Percentiles rank a stretch among this genome's conserved stretches.
Conservation (phyloP, 30 jellyfish, hydroid and myxozoan species). For the Aurelia aurita region DNA sequence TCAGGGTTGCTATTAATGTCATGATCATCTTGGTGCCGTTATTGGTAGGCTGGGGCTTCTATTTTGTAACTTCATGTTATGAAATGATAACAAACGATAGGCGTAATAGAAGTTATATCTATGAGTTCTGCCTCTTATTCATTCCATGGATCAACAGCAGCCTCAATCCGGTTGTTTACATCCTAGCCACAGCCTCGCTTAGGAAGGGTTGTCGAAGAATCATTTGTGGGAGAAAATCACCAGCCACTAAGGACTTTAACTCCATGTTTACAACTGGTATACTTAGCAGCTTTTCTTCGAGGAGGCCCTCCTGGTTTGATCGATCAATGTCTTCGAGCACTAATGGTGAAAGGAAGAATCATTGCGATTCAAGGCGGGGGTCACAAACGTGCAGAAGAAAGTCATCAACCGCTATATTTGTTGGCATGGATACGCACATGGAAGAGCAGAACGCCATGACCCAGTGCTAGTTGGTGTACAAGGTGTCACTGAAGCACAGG, state of each 20-base stretch:
- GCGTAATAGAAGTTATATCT: conserved; percentile 45
- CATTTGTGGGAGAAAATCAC: conserved; percentile 30
- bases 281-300: conserved; percentile 28
- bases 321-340: neutral
- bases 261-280: conserved; percentile 33
- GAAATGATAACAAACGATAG: conserved; percentile 57
- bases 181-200: conserved; percentile 66
- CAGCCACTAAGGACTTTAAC: neutral
- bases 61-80: conserved; percentile 78
- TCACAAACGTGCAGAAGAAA: conserved; percentile 31
- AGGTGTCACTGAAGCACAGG: too few relatives aligned
- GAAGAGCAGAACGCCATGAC: too few relatives aligned
- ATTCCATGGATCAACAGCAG: conserved; percentile 90
- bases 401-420: neutral
- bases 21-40: conserved; percentile 80
- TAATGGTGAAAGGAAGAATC: conserved; percentile 23
- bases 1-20: conserved; percentile 62
- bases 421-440: too few relatives aligned
- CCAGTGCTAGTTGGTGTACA: too few relatives aligned
- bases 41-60: conserved; percentile 88
- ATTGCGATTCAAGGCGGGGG: conserved; percentile 52
- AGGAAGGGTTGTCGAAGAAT: conserved; percentile 70
- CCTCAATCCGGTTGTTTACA: conserved; percentile 80
- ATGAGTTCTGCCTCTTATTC: conserved; percentile 66
- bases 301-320: conserved; percentile 66